Percentiles rank a stretch among this genome's conserved stretches.
These are phyloP conservation scores for Chloroclystis v-ata DNA, from an alignment of 2,888 invertebrate genomes.

Conservation along the genomic window DNA sequence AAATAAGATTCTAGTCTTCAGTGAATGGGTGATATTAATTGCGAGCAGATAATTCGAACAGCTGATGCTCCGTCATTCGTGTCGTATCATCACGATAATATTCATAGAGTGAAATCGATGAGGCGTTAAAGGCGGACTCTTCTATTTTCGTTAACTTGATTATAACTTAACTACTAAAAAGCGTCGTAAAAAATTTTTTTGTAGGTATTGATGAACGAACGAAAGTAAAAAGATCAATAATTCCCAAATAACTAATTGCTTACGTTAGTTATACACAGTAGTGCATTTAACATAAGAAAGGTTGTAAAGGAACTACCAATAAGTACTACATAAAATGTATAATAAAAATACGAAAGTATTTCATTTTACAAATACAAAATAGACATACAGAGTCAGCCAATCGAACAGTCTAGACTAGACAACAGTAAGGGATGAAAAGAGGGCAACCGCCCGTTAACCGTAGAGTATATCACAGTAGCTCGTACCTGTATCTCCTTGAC, in stretches of 20 bases:
- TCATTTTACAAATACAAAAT: constrained; percentile 22
- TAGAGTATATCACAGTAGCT: constrained; percentile 52
- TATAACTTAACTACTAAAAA: constrained; percentile 17
- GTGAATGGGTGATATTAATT: constrained; percentile 61
- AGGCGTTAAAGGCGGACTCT: constrained; percentile 34
- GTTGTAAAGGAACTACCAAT: too few relatives aligned
- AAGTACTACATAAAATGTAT: too few relatives aligned
- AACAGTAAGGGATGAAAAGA: constrained; percentile 46
- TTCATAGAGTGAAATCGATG: constrained; percentile 62
- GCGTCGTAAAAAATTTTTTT: too few relatives aligned
- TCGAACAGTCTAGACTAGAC: constrained; percentile 35
- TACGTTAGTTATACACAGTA: too few relatives aligned
- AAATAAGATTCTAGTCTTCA: constrained; percentile 11
- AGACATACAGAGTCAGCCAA: constrained; percentile 33
- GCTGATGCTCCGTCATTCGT: constrained; percentile 65
- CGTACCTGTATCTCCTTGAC: constrained; percentile 58
- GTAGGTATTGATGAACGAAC: too few relatives aligned
- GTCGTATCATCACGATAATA: constrained; percentile 53
- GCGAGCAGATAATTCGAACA: constrained; percentile 58
- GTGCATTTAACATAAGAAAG: too few relatives aligned
- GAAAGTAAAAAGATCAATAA: too few relatives aligned
- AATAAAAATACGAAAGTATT: too few relatives aligned
- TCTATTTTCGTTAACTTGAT: constrained; percentile 23
- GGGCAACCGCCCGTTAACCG: constrained; percentile 48
- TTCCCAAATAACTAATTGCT: too few relatives aligned